Conservation (phyloP, 2,797 vertebrate species). For the Lemur catta region DNA sequence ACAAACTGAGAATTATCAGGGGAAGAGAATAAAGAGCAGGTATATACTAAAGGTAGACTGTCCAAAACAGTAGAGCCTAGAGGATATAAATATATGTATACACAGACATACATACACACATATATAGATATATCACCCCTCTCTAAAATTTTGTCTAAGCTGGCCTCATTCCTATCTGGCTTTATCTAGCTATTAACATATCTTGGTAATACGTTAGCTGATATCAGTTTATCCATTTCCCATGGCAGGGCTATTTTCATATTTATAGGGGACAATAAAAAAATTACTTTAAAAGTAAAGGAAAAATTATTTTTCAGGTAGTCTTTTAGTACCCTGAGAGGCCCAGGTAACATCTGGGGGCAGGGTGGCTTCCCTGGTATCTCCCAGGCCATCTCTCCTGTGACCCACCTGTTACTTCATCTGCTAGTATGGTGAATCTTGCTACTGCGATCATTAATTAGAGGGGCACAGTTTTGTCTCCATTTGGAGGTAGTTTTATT, state of each 20-base stretch:
- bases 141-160: background rate
- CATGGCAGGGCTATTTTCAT: background rate
- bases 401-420: background rate
- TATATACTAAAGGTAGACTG: no score
- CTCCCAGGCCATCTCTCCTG: background rate
- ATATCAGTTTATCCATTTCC: background rate
- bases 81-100: background rate
- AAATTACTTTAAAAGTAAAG: background rate
- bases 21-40: background rate
- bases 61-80: background rate
- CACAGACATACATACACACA: background rate
- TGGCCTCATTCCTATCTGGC: background rate
- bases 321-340: background rate
- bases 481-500: background rate
- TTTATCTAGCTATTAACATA: background rate
- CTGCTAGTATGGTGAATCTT: fast-evolving
- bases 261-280: background rate
- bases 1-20: background rate
- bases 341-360: background rate
- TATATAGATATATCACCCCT: background rate
- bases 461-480: background rate
- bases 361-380: fast-evolving
- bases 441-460: background rate
- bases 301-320: background rate
- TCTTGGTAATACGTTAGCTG: background rate